Percentiles rank a stretch among this genome's conserved stretches.
Evolutionary conservation across 2,113 vertebrate genomes (phyloP).

Genomic region (Sminthopsis crassicaudata): DNA sequence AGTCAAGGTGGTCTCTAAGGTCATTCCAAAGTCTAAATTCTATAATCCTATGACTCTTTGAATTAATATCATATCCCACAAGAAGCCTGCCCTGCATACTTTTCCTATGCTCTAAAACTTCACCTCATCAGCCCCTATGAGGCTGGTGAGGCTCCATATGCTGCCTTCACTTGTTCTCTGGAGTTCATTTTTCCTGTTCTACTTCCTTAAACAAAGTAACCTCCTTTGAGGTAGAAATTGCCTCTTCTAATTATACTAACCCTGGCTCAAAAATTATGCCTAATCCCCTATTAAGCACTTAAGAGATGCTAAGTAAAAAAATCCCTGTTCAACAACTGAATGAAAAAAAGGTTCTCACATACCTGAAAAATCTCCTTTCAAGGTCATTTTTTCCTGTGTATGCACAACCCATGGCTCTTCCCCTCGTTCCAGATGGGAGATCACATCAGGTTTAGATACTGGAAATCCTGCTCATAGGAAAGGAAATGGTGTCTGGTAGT

Average conservation of each 20-base stretch:
- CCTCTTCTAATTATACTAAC: neutral
- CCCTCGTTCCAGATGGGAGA: conserved; percentile 69
- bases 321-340: neutral
- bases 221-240: neutral
- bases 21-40: neutral
- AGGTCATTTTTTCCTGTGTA: conserved; percentile 46
- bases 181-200: neutral
- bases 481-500: conserved; percentile 32
- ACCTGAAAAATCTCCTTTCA: neutral
- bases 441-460: conserved; percentile 62
- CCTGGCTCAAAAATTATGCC: neutral
- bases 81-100: neutral
- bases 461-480: conserved; percentile 69
- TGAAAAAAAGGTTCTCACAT: neutral
- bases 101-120: neutral
- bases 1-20: neutral
- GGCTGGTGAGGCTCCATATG: neutral
- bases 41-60: neutral
- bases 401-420: conserved; percentile 44
- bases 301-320: neutral
- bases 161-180: neutral
- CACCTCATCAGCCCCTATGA: neutral
- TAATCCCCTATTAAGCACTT: neutral
- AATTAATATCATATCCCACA: neutral
- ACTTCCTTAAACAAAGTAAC: neutral